These are phyloP conservation scores for Sinodicranocentrus sp. DNA, from an alignment of 2,888 invertebrate genomes.

Conservation along the genomic window DNA sequence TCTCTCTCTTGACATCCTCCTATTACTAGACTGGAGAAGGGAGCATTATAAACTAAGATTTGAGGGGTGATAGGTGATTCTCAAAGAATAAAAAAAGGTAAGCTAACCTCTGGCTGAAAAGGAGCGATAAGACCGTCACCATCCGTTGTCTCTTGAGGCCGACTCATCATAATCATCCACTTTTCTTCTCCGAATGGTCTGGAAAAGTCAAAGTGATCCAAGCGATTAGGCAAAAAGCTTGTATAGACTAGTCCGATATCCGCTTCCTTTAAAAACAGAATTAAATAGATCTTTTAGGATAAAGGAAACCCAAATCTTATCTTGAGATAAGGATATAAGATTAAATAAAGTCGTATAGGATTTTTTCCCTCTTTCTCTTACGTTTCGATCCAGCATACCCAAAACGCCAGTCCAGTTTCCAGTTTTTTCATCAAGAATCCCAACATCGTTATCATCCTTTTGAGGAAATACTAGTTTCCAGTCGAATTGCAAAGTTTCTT, in stretches of 20 bases:
- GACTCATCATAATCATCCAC: slow-evolving; percentile 88
- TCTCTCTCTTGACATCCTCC: not conserved
- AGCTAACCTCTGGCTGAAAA: slow-evolving; percentile 83
- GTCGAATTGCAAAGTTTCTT: slow-evolving; percentile 85
- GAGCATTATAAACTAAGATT: not conserved
- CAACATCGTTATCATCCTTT: slow-evolving; percentile 81
- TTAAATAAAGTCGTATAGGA: not conserved
- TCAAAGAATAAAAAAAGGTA: not conserved
- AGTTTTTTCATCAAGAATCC: slow-evolving; percentile 78
- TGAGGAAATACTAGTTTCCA: slow-evolving; percentile 84
- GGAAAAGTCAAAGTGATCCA: slow-evolving; percentile 82
- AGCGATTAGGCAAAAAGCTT: slow-evolving; percentile 83
- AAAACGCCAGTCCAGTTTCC: slow-evolving; percentile 81
- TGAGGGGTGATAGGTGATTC: not conserved
- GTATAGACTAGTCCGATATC: slow-evolving; percentile 89
- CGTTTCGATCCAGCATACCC: slow-evolving; percentile 82
- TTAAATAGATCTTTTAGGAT: not conserved
- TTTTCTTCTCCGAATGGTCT: slow-evolving; percentile 86
- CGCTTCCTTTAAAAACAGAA: slow-evolving; percentile 81
- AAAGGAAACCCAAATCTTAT: not conserved
- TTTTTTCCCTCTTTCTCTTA: slow-evolving; percentile 78
- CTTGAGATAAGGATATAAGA: not conserved
- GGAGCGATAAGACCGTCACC: slow-evolving; percentile 91
- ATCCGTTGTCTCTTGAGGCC: slow-evolving; percentile 89
- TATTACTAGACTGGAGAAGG: not conserved